Conservation (phyloP, 2,113 vertebrate genomes). For the Vidua macroura region DNA sequence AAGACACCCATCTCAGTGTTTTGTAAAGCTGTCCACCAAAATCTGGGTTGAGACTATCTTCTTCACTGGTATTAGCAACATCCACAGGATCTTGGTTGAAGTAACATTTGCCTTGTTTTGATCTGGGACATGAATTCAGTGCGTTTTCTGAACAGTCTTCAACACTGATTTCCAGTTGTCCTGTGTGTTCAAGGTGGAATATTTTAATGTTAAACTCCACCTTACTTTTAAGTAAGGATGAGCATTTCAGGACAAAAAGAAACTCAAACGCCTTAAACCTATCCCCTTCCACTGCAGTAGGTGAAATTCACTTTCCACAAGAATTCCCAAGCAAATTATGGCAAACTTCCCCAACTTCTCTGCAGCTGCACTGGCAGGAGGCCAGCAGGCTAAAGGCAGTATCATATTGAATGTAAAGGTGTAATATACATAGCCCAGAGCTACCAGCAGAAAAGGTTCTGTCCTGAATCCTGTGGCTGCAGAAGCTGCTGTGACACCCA, state of each 20-base stretch:
- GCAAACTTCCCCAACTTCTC: conserved; percentile 33
- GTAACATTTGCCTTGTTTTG: background rate
- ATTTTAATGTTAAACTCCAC: background rate
- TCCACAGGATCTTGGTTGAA: background rate
- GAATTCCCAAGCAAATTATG: conserved; percentile 54
- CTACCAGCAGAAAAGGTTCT: conserved; percentile 29
- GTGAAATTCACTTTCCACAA: conserved; percentile 38
- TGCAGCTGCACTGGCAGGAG: conserved; percentile 49
- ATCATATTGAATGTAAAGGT: conserved; percentile 52
- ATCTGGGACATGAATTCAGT: background rate
- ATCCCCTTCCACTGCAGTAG: conserved; percentile 9
- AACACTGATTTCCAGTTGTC: background rate
- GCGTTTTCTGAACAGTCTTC: background rate
- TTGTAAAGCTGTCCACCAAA: background rate
- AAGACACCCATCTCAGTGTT: background rate
- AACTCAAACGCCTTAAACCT: background rate
- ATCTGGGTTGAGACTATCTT: background rate
- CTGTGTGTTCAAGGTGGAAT: background rate
- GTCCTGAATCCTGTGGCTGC: background rate
- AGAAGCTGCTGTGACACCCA: fast-evolving
- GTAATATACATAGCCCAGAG: conserved; percentile 59
- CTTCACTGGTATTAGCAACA: background rate
- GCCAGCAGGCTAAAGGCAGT: conserved; percentile 48
- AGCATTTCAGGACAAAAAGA: conserved; percentile 7
- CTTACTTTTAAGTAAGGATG: background rate